Evolutionary conservation across 2,797 vertebrate genomes (phyloP).

Genomic region (Danionella dracula): DNA sequence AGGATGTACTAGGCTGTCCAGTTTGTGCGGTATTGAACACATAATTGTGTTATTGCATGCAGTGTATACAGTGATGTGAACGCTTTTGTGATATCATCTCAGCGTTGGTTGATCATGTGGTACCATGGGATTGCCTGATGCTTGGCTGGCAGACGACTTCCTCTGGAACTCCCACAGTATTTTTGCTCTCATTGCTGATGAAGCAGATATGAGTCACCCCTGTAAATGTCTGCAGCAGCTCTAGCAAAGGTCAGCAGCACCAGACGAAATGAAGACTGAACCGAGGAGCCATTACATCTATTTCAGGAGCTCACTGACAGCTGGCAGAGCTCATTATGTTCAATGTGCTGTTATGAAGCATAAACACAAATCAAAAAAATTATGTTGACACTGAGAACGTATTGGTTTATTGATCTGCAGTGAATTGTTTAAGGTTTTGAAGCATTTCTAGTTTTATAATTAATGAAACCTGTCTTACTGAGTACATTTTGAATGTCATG

Average conservation of each 20-base stretch:
- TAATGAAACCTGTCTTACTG: too few relatives aligned
- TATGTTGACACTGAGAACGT: background rate
- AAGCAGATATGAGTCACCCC: conserved; percentile 9
- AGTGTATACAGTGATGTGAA: conserved; percentile 5
- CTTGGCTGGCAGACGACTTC: conserved; percentile 28
- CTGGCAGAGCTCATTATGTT: background rate
- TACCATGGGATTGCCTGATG: conserved; percentile 37
- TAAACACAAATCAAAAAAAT: background rate
- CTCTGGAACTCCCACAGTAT: conserved; percentile 2
- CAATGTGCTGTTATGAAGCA: background rate
- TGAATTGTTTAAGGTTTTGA: background rate
- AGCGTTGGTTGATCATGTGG: conserved; percentile 26
- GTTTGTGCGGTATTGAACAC: background rate
- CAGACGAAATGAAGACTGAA: background rate
- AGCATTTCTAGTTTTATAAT: background rate
- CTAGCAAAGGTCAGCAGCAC: conserved; percentile 1
- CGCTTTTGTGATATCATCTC: conserved; percentile 24
- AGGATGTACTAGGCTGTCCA: background rate
- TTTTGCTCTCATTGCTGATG: conserved; percentile 8
- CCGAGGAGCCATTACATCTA: background rate
- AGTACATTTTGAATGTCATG: too few relatives aligned
- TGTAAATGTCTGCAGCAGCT: conserved; percentile 21
- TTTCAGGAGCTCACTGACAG: background rate
- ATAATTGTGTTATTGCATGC: background rate
- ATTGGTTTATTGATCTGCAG: background rate